These are phyloP conservation scores for Eriocheir sinensis DNA, from an alignment of 1,140 invertebrate species.

Conservation along the genomic window DNA sequence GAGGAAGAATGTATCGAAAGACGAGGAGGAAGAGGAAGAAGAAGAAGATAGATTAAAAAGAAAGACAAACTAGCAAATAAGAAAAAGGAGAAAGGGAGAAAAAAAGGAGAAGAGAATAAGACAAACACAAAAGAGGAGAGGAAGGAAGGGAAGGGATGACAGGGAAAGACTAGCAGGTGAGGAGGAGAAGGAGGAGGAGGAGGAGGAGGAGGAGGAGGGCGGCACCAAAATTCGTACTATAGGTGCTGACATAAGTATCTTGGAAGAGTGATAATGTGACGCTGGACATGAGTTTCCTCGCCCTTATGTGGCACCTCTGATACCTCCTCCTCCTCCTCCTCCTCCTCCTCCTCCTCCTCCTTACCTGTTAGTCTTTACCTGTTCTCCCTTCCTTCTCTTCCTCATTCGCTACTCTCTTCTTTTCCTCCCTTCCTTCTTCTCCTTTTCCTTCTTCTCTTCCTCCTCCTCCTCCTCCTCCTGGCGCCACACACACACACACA, in stretches of 20 bases:
- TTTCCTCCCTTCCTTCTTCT: background rate
- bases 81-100: no score
- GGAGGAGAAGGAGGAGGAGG: background rate
- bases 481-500: background rate
- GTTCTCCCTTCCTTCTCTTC: conserved; percentile 7
- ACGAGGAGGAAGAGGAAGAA: background rate
- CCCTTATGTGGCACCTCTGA: conserved; percentile 69
- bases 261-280: conserved; percentile 68
- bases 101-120: no score
- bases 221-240: background rate
- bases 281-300: conserved; percentile 61
- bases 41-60: no score
- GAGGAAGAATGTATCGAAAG: background rate
- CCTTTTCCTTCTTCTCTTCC: background rate
- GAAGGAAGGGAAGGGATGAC: no score
- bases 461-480: background rate
- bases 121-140: no score
- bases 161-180: no score
- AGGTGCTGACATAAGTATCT: conserved; percentile 43
- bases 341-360: background rate
- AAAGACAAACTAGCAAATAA: no score
- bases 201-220: background rate
- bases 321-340: conserved; percentile 27
- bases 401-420: background rate
- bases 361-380: background rate